Base-by-base conservation (phyloP, 2,797 vertebrate genomes). In the Cyprinella venusta region DNA sequence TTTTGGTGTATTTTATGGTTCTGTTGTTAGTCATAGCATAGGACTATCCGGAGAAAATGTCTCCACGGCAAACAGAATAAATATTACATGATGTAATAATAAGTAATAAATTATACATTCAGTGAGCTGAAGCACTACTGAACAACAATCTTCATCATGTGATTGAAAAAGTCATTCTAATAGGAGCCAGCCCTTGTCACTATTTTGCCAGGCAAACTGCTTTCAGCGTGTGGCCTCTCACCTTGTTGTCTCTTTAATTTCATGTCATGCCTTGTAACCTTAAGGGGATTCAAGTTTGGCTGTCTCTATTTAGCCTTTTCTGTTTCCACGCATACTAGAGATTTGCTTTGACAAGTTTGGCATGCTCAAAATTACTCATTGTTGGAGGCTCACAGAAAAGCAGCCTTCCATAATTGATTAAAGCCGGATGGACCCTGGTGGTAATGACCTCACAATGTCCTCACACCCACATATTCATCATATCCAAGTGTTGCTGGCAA, bases 321-420 rank as follows among this genome's bases (percentile, higher is more conserved):
- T 48, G 50, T 54, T 83, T 70, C 65, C 33, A 68, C 63, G 42
- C 56, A 59, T 64, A 67, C 30, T 54, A 81, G 56, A 64, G 59
- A 72, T 54, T 74, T 16, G 33, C 54, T 85, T n/a, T 21, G 50
- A 85, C 59, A 82, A 63, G 70, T 68, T 67, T 50, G 52, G 71
- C 50, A 74, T 61, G 81, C 42, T 70, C 24, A 18, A 65, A 83
- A 83, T 54, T 16, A 64, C 30, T 68, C 40, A 38, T 59, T 84
- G 79, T 61, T 82, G 65, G 75, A 82, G 50, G 64, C 38, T 1
- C 85, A 75, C 24, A 70, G 63, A 42, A 9, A 84, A 65, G 45
- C 50, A 68, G 69, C 26, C 70, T 67, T 77, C 67, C 72, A 77
- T 87, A 87, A 85, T 83, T 86, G 80, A 87, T 84, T 77, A 71